A percentile compares a stretch with the other conserved stretches of the same genome.
Conservation (phyloP, 2,797 vertebrate genomes). For the Alca torda region DNA sequence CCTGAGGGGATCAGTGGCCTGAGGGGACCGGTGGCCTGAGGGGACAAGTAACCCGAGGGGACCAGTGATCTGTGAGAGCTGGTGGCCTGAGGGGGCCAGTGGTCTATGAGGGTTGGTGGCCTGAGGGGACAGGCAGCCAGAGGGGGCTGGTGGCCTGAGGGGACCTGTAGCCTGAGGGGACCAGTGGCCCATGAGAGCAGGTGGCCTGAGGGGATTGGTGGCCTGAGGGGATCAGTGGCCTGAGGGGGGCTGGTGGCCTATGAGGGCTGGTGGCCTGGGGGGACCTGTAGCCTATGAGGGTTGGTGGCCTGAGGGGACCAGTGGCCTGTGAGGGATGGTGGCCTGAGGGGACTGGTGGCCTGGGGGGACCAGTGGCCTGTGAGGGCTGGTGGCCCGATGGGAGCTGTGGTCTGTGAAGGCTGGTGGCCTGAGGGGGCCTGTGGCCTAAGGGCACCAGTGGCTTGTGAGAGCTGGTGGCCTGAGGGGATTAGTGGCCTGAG, state of each 20-base stretch:
- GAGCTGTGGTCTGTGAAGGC: not conserved
- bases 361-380: not conserved
- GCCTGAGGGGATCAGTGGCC: not conserved
- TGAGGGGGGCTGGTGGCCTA: not conserved
- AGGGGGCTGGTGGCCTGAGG: not conserved
- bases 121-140: not conserved
- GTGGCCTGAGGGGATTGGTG: fast-evolving
- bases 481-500: not conserved
- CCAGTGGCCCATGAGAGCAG: fast-evolving
- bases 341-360: not conserved
- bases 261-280: not conserved
- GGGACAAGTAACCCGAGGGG: too few species aligned
- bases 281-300: fast-evolving
- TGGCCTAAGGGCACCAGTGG: too few species aligned
- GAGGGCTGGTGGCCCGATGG: not conserved
- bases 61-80: too few species aligned
- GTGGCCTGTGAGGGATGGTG: fast-evolving
- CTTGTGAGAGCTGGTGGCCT: too few species aligned
- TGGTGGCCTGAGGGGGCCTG: too few species aligned
- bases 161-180: not conserved
- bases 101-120: too few species aligned
- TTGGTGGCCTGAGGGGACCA: too few species aligned
- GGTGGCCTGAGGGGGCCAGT: too few species aligned
- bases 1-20: not conserved
- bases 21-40: not conserved